A percentile compares a stretch with the other conserved stretches of the same genome.
These are phyloP conservation scores for Zaprionus taronus DNA, from an alignment of 1,140 invertebrate genomes.

Conservation along the genomic window DNA sequence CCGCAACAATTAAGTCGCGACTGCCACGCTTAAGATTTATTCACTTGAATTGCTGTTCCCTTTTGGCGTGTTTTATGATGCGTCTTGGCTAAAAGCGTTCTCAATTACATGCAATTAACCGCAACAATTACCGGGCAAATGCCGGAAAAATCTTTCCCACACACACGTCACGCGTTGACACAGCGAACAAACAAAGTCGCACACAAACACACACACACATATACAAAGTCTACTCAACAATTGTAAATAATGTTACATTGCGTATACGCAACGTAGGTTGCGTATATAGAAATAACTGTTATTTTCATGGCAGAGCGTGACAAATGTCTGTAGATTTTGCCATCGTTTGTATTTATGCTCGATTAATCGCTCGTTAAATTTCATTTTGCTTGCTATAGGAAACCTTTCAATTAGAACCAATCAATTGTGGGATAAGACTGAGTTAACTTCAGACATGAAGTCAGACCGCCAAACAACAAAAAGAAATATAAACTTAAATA, in stretches of 20 bases:
- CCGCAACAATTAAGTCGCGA: conserved; percentile 60
- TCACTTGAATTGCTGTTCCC: conserved; percentile 30
- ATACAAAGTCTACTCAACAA: not conserved
- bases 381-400: conserved; percentile 3
- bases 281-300: conserved; percentile 30
- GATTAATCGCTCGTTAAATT: conserved; percentile 38
- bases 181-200: not conserved
- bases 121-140: conserved; percentile 45
- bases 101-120: conserved; percentile 74
- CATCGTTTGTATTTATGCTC: conserved; percentile 27
- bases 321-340: not conserved
- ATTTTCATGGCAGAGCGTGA: conserved; percentile 19
- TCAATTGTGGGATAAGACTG: conserved; percentile 3
- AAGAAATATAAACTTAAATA: not conserved
- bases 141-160: conserved; percentile 31
- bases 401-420: conserved; percentile 11
- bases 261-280: conserved; percentile 21
- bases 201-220: not conserved
- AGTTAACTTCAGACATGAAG: not conserved
- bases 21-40: conserved; percentile 60
- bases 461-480: not conserved
- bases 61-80: conserved; percentile 58
- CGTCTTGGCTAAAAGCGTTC: conserved; percentile 60
- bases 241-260: conserved; percentile 23
- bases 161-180: conserved; percentile 25